These are phyloP conservation scores for Folsomia candida DNA, from an alignment of 2,888 invertebrate species.

Conservation along the genomic window DNA sequence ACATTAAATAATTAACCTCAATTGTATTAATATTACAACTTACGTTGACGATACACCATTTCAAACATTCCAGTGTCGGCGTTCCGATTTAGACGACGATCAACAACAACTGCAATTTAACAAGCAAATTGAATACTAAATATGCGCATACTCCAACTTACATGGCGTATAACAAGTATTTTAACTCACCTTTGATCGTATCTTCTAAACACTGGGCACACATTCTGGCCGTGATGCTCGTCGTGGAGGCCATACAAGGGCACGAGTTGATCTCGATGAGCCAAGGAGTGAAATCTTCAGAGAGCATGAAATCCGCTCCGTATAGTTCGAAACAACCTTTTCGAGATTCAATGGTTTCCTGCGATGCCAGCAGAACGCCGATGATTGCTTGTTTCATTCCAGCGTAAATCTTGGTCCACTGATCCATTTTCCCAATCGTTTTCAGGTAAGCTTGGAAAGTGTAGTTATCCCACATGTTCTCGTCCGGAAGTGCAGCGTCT, in stretches of 20 bases:
- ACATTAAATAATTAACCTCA: too few species aligned
- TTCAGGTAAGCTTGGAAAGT: slow-evolving; percentile 68
- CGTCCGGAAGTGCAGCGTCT: slow-evolving; percentile 65
- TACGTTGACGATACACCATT: slow-evolving; percentile 73
- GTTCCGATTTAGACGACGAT: slow-evolving; percentile 67
- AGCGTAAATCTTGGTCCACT: slow-evolving; percentile 65
- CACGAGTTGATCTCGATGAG: slow-evolving; percentile 89
- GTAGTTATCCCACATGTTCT: slow-evolving; percentile 81
- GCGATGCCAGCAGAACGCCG: slow-evolving; percentile 74
- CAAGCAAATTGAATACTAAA: slow-evolving; percentile 1
- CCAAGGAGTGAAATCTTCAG: slow-evolving; percentile 81
- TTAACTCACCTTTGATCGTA: slow-evolving; percentile 73
- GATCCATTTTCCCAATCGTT: slow-evolving; percentile 45
- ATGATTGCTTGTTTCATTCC: slow-evolving; percentile 80
- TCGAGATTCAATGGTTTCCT: slow-evolving; percentile 60
- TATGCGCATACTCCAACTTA: too few species aligned
- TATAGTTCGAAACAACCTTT: slow-evolving; percentile 82
- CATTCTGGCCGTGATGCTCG: slow-evolving; percentile 76
- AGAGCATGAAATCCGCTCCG: slow-evolving; percentile 88
- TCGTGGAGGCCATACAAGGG: slow-evolving; percentile 81
- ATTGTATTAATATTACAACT: too few species aligned
- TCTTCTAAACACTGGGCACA: slow-evolving; percentile 79
- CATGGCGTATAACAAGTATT: not conserved
- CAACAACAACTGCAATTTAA: slow-evolving; percentile 69
- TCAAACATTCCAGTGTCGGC: slow-evolving; percentile 80